Conservation (phyloP, 2,888 invertebrate genomes). For the Agriopis aurantiaria region DNA sequence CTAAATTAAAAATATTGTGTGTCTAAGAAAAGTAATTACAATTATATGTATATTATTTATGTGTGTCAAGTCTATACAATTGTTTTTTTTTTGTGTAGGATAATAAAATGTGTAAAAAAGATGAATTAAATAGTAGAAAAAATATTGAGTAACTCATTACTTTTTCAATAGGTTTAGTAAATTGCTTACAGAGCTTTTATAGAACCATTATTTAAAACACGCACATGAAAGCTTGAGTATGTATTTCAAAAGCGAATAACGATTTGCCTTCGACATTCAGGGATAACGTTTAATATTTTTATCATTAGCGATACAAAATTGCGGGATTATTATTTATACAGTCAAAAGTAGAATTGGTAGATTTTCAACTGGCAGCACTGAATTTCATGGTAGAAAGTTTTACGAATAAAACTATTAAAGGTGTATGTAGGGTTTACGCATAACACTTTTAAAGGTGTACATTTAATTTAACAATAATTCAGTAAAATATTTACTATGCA, state of each 20-base stretch:
- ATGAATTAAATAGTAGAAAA: not conserved
- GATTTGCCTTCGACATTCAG: slow-evolving; percentile 70
- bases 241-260: slow-evolving; percentile 71
- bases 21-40: no score
- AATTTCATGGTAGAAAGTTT: slow-evolving; percentile 40
- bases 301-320: slow-evolving; percentile 42
- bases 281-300: slow-evolving; percentile 65
- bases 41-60: no score
- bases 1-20: no score
- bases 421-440: slow-evolving; percentile 12
- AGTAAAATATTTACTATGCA: slow-evolving; percentile 65
- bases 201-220: slow-evolving; percentile 64
- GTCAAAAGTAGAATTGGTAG: slow-evolving; percentile 42
- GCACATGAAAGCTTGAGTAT: slow-evolving; percentile 76
- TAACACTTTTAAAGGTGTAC: not conserved
- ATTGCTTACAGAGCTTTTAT: slow-evolving; percentile 67
- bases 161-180: slow-evolving; percentile 25
- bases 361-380: slow-evolving; percentile 59
- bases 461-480: slow-evolving; percentile 31
- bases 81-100: no score
- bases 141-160: not conserved
- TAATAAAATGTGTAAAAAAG: no score
- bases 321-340: slow-evolving; percentile 53
- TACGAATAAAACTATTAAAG: slow-evolving; percentile 15
- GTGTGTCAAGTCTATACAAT: no score